Base-by-base conservation (phyloP, 2,888 invertebrate genomes). In the Bruchidius siliquastri region DNA sequence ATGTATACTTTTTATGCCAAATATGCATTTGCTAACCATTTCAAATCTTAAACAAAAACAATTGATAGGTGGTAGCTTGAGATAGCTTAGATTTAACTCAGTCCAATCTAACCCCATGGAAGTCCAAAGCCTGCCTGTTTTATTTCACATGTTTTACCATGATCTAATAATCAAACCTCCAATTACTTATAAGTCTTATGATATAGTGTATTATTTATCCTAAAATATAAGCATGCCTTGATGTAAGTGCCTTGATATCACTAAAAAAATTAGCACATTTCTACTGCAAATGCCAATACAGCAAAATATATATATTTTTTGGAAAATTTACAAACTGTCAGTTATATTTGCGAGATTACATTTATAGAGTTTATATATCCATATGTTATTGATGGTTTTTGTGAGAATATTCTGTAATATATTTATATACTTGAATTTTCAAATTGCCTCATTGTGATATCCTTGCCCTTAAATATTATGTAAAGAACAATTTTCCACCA, bases 241-340 rank as follows among this genome's bases (percentile, higher is more conserved):
- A 73, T 69, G 32, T 26, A 71, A n/a, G 73, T 73, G 73, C 73
- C 73, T 73, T 73, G 32, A 49, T 21, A 20, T 49, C 13, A 18
- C 8, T 49, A 49, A 4, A 26, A 26, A 49, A 49, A 49, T 49
- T 13, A n/a, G 69, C 22, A 67, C 32, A 49, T 8, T 13, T 21
- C 71, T 71, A 71, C 73, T 69, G n/a, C 49, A 71, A 68, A 30
- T 70, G 70, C 69, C 67, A 71, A 49, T 70, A 70, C 26, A 72
- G 70, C 21, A 26, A 67, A 71, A 21, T 49, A 66, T 71, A 4
- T 67, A 20, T 68, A 67, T 67, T 20, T 68, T 68, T 68, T 10
- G 68, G 68, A 21, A 68, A 21, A 68, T 68, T 68, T 68, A 68
- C 49, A 49, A 26, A 26, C 26, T 26, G 49, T 49, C 49, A 8